Evolutionary conservation across 2,888 invertebrate genomes (phyloP).

Genomic region (Agapetus fuscipes): DNA sequence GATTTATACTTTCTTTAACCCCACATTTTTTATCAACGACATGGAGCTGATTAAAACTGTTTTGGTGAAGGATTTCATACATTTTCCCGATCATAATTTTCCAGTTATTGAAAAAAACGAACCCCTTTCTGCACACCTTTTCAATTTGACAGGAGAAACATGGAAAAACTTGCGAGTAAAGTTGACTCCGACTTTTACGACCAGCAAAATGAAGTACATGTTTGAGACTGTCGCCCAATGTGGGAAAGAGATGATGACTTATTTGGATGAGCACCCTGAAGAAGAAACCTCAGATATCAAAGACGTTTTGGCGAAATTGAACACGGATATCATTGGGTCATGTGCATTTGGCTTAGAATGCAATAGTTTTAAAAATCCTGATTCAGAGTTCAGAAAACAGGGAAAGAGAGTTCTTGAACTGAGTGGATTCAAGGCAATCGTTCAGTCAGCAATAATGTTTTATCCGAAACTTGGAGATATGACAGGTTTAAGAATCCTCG

Average conservation of each 20-base stretch:
- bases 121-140: slow-evolving; percentile 39
- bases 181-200: slow-evolving; percentile 47
- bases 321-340: slow-evolving; percentile 40
- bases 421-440: too few relatives aligned
- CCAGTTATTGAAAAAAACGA: slow-evolving; percentile 38
- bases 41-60: slow-evolving; percentile 27
- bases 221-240: slow-evolving; percentile 39
- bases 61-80: slow-evolving; percentile 28
- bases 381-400: slow-evolving; percentile 30
- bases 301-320: slow-evolving; percentile 33
- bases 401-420: too few relatives aligned
- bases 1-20: slow-evolving; percentile 25
- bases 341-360: slow-evolving; percentile 40
- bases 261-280: slow-evolving; percentile 13
- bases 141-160: slow-evolving; percentile 34
- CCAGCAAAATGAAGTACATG: slow-evolving; percentile 49
- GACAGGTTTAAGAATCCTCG: too few relatives aligned
- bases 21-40: slow-evolving; percentile 27
- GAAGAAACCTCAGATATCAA: slow-evolving; percentile 31
- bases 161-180: slow-evolving; percentile 46
- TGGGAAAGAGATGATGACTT: slow-evolving; percentile 31
- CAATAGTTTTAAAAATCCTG: slow-evolving; percentile 31
- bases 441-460: too few relatives aligned
- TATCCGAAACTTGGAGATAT: too few relatives aligned
- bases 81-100: slow-evolving; percentile 30